Evolutionary conservation across 1,140 invertebrate species (phyloP).

Genomic region (Pomacea maculata): DNA sequence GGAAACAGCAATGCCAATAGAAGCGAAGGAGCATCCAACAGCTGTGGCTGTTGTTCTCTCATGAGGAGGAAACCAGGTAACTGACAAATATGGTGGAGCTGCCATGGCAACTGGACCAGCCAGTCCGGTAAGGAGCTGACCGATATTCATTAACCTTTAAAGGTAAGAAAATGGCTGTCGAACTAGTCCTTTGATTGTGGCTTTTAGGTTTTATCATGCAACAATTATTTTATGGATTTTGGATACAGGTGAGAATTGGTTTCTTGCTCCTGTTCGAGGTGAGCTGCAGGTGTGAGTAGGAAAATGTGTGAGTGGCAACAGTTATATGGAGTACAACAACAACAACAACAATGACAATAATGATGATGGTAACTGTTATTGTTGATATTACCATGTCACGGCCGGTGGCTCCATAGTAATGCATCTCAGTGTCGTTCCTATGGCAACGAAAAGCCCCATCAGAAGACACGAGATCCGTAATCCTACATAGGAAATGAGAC

Average conservation of each 20-base stretch:
- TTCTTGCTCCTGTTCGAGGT: neutral
- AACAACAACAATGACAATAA: neutral
- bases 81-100: constrained; percentile 55
- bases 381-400: constrained; percentile 30
- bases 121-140: constrained; percentile 57
- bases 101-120: constrained; percentile 55
- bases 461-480: constrained; percentile 17
- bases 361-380: neutral
- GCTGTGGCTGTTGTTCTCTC: constrained; percentile 58
- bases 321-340: neutral
- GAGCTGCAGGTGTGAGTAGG: neutral
- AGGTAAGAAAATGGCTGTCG: neutral
- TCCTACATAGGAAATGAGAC: neutral
- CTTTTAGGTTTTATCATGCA: neutral
- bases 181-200: too few relatives aligned
- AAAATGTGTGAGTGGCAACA: neutral
- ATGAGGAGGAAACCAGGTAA: constrained; percentile 59
- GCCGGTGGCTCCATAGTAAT: constrained; percentile 34
- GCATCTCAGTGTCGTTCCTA: constrained; percentile 46
- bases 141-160: constrained; percentile 48
- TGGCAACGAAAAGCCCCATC: neutral
- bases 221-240: neutral
- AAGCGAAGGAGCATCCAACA: constrained; percentile 11
- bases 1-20: constrained; percentile 25
- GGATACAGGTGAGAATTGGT: neutral